phyloP scores from a whole-genome alignment of 2,888 invertebrate genomes.

The Dasypolia templi region DNA sequence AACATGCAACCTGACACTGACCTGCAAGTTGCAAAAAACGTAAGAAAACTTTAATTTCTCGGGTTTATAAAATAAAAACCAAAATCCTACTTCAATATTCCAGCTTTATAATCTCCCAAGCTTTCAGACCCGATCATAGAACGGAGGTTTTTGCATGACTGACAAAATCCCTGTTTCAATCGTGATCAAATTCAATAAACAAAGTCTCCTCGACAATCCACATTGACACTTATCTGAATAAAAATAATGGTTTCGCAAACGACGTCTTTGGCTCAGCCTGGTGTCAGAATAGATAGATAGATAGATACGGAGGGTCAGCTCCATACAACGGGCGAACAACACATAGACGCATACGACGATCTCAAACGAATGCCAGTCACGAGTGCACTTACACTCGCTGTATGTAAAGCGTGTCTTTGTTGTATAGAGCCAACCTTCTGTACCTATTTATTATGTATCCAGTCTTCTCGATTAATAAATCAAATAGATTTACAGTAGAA shows the following conservation, averaged over 20 bases:
- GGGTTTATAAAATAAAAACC: too few relatives aligned
- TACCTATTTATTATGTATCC: too few relatives aligned
- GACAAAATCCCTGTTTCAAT: neutral
- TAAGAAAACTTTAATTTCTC: too few relatives aligned
- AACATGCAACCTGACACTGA: too few relatives aligned
- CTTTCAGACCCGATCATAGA: too few relatives aligned
- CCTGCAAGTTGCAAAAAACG: too few relatives aligned
- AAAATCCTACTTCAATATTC: too few relatives aligned
- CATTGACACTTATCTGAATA: conserved; percentile 49
- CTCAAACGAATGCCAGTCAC: neutral
- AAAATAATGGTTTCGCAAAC: conserved; percentile 55
- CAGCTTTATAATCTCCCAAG: neutral
- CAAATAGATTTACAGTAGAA: conserved; percentile 59
- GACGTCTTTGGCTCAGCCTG: conserved; percentile 12
- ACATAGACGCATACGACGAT: too few relatives aligned
- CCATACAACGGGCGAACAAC: neutral
- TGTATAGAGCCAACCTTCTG: conserved; percentile 25
- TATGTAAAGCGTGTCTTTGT: too few relatives aligned
- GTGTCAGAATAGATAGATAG: neutral
- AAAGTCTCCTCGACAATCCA: conserved; percentile 31
- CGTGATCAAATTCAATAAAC: conserved; percentile 31
- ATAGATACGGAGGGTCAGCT: neutral
- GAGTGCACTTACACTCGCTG: neutral
- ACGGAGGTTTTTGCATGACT: too few relatives aligned
- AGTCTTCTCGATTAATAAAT: conserved; percentile 45